Base-by-base conservation (phyloP, 1,140 invertebrate species). In the Hermetia illucens region DNA sequence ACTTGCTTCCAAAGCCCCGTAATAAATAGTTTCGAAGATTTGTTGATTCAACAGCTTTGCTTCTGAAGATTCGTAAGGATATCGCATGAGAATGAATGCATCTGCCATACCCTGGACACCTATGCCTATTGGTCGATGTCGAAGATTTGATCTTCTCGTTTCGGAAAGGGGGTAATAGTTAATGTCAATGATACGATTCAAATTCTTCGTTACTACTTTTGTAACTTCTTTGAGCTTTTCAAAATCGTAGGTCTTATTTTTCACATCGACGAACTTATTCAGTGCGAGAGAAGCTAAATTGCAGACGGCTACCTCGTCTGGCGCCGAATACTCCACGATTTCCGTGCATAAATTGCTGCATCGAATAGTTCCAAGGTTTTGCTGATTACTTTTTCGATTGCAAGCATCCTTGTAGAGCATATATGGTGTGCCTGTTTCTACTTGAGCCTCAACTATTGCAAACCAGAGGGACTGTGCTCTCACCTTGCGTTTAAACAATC, bases 161-260 rank as follows among this genome's bases (percentile, higher is more conserved):
- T 78, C 71, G 35, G 74, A 71, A 9, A 97, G 70, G 6, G 94
- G 93, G 62, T 98, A 98, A 58, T 74, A 92, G 62, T 95, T 97
- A 10, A 92, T 69, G 52, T 98, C 92, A 44, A 98, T 97, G 24
- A 97, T 83, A 65, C 85, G 92, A 64, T 98, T 95, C 32, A 98
- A 66, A 65, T 98, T 98, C 47, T 68, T 71, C 0, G 90, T 87
- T 5, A 87, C 75, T 63, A 82, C 78, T 70, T 93, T 90, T 0
- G 83, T 75, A 1, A 96, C 78, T 46, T 81, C 66, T 52, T 82
- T 82, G 16, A 98, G 65, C 55, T 89, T 87, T 3, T 70, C 45
- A 62, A 96, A 97, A 62, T 98, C 84, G 58, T 80, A 97, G 3
- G 70, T 78, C 49, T 71, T 74, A 32, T 58, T 62, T 44, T 77